Evolutionary conservation across 1,140 invertebrate species (phyloP), one percentile per base, ranked within the genome.

Genomic region (Eueides isabella): DNA sequence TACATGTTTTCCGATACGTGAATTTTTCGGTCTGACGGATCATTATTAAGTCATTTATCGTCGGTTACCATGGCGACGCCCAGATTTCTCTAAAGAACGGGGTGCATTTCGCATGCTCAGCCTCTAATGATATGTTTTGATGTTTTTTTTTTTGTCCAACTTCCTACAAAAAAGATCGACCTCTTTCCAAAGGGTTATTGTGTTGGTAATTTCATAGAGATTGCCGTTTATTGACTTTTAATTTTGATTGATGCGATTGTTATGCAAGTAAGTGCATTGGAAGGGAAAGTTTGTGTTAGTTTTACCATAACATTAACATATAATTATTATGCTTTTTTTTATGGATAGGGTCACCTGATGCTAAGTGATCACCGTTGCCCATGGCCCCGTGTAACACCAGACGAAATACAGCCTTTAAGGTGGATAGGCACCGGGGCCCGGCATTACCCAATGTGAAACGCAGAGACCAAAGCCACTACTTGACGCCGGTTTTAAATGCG

Each of bases 41-140:
- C 84, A 91, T 90, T 91, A 90, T 91, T 87, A 85, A 89, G 85
- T 87, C 85, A 79, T 92, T 86, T 87, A 86, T 82, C 75, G 76
- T 76, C 82, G 84, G 86, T 90, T 85, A 80, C 86, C 78, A 84
- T 82, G 82, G 87, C 62, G 71, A 87, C 88, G 88, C 90, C 88
- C 77, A 89, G 81, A 74, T 79, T 80, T 76, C 78, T 80, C 80
- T 74, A 78, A 71, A 63, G 7, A 67, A 73, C 68, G 80, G 79
- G 80, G 75, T 72, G 67, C 67, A 66, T 78, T 86, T 84, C 85
- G 84, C 84, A 84, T 80, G 80, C 70, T 81, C 44, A 55, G 48
- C 48, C 48, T 55, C 61, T 85, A 85, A 85, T 83, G 78, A 85
- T 75, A 79, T 85, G 84, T 85, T 85, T 82, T 68, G 65, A 68